Evolutionary conservation across 2,797 vertebrate species (phyloP).

Genomic region (Petrocephalus sullivani): DNA sequence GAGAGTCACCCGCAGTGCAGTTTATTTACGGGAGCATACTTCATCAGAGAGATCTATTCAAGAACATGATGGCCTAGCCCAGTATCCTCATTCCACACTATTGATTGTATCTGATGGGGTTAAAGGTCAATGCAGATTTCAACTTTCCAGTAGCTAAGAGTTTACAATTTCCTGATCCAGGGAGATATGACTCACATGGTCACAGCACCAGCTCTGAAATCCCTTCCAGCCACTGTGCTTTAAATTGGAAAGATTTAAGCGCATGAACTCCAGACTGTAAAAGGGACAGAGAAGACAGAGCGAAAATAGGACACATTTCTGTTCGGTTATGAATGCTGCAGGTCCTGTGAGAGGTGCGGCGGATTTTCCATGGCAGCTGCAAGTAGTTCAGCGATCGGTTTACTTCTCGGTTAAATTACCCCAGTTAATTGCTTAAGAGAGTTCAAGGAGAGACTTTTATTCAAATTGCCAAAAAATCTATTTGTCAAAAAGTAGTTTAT

Average conservation of each 20-base stretch:
- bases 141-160: background rate
- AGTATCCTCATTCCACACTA: background rate
- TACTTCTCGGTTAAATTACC: conserved; percentile 1
- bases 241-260: conserved; percentile 7
- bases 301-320: background rate
- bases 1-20: background rate
- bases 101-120: background rate
- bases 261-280: conserved; percentile 9
- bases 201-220: background rate
- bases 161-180: background rate
- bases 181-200: background rate
- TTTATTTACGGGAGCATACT: background rate
- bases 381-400: background rate
- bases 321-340: background rate
- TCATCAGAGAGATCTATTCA: background rate
- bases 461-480: conserved; percentile 8
- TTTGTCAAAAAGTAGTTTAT: background rate
- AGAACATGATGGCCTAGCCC: background rate
- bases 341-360: background rate
- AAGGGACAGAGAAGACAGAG: background rate
- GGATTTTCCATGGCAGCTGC: background rate
- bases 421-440: background rate
- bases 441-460: background rate
- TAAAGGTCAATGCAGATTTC: conserved; percentile 6
- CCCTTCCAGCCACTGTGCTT: background rate